Evolutionary conservation across 2,797 vertebrate genomes (phyloP), one percentile per base, ranked within the genome.

Genomic region (Scolopax rusticola): DNA sequence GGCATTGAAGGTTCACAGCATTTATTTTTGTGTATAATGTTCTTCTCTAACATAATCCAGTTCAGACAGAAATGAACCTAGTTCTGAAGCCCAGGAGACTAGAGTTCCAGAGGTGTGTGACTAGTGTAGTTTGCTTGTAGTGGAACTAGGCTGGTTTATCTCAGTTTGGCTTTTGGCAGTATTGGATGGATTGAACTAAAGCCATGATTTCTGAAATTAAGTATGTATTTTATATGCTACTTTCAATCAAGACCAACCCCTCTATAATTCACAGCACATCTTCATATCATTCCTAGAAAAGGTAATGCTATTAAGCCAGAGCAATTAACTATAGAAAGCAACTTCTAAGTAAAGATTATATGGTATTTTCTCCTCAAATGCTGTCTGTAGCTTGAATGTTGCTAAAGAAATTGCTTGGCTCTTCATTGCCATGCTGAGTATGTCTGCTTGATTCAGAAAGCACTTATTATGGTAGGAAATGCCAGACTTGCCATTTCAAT

Each of bases 391-490:
- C 45, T 83, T 74, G 18, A 51, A 65, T 38, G 36, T 69, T 89
- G 67, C 79, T 95, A n/a, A 85, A 96, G 82, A 84, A 92, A 64
- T 90, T 78, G 38, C 25, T 89, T 3, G 1, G 32, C 30, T 93
- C 41, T 41, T 92, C 43, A 64, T 68, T 90, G 70, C 70, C 54
- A 28, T 76, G 67, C 76, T 83, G 63, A 63, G 41, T 64, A 11
- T 63, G n/a, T 85, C 68, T 59, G 51, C 70, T 81, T 76, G 57
- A 67, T 74, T 92, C 71, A 85, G 71, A 85, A 95, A 91, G 47
- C 32, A 82, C 51, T 87, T 69, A 50, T 4, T 77, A 64, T 1
- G 0, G 71, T 43, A 75, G 81, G 59, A 94, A 90, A 71, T 83
- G 38, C 54, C 81, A 60, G 71, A 63, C 23, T 27, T 89, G 24